phyloP scores from a whole-genome alignment of 2,797 vertebrate species.

The Macroramphosus scolopax region DNA sequence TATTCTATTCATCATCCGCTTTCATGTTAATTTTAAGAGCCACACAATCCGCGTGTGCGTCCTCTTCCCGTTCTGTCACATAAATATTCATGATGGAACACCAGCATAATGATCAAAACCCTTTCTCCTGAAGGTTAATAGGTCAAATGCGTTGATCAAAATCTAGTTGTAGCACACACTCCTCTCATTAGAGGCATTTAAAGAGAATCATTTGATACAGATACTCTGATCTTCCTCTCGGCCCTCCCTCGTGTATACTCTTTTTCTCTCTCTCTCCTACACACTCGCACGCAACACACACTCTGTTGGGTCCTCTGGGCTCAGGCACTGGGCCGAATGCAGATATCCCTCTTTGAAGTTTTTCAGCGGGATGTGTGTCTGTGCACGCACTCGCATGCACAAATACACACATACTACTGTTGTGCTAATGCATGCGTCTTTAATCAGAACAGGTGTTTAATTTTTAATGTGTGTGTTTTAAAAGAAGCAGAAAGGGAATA shows the following conservation, averaged over 20 bases:
- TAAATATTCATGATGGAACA: conserved; percentile 60
- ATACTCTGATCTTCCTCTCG: conserved; percentile 71
- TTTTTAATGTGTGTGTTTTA: conserved; percentile 67
- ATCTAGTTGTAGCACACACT: conserved; percentile 67
- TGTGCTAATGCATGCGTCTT: conserved; percentile 48
- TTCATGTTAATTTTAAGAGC: conserved; percentile 8
- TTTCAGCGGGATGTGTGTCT: conserved; percentile 11
- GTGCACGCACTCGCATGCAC: not conserved
- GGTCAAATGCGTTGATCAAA: conserved; percentile 74
- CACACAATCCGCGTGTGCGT: too few relatives aligned
- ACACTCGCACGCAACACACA: conserved; percentile 14
- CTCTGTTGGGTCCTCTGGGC: conserved; percentile 50
- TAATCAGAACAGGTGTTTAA: conserved; percentile 72
- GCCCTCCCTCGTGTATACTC: conserved; percentile 51
- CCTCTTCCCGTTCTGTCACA: conserved; percentile 26
- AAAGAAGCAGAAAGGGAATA: conserved; percentile 57
- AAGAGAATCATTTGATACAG: conserved; percentile 73
- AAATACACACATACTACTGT: conserved; percentile 18
- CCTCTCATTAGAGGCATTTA: conserved; percentile 74
- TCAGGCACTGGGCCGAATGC: conserved; percentile 55
- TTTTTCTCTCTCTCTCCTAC: conserved; percentile 3
- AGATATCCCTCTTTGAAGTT: conserved; percentile 72
- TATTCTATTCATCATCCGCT: not conserved
- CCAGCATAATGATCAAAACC: conserved; percentile 56
- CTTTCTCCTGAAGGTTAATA: conserved; percentile 71